A percentile compares a stretch with the other conserved stretches of the same genome.
These are phyloP conservation scores for Ctenosaura bakeri DNA, from an alignment of 2,797 vertebrate genomes.

Conservation along the genomic window DNA sequence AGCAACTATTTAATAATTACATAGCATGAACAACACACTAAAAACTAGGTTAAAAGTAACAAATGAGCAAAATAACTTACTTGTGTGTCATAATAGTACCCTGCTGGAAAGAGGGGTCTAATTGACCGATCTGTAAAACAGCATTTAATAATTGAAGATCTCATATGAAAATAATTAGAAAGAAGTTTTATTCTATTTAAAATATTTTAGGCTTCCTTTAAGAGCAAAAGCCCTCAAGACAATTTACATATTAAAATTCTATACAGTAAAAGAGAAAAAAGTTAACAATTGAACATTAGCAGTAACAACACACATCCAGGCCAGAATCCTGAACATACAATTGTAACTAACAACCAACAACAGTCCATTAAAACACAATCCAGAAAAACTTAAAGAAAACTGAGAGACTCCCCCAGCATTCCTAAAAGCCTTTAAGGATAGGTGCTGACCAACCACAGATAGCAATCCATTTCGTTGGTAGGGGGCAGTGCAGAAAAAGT, in stretches of 20 bases:
- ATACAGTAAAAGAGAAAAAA: neutral
- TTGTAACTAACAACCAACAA: neutral
- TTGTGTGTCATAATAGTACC: conserved; percentile 99
- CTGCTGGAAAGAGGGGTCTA: conserved; percentile 93
- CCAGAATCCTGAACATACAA: neutral
- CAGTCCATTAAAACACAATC: neutral
- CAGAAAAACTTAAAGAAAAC: neutral
- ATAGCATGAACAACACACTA: neutral
- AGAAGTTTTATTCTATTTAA: neutral
- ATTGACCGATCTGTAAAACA: conserved; percentile 90
- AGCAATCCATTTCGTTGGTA: neutral
- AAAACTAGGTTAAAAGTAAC: conserved; percentile 37
- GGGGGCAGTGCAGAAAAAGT: no score
- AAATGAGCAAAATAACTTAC: conserved; percentile 74
- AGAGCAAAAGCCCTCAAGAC: neutral
- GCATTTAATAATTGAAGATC: conserved; percentile 12
- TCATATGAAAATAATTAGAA: neutral
- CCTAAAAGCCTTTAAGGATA: neutral
- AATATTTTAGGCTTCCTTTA: neutral
- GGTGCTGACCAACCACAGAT: neutral
- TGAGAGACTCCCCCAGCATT: neutral
- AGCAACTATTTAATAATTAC: neutral
- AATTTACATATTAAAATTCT: neutral
- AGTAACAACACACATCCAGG: neutral
- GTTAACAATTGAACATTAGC: neutral